Evolutionary conservation across 2,888 invertebrate genomes (phyloP).

Genomic region (Melinopterus prodromus): DNA sequence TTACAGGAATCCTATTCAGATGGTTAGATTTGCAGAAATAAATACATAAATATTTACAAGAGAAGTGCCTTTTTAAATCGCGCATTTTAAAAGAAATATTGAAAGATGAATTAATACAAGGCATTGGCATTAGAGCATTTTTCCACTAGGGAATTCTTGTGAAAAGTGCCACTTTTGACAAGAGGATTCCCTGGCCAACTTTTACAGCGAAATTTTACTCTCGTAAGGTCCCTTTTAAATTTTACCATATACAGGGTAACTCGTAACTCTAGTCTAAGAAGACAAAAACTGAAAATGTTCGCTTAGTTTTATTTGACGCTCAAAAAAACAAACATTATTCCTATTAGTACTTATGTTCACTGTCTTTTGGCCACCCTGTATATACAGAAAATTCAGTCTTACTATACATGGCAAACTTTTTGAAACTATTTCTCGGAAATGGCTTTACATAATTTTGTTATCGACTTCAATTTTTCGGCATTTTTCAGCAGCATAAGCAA

Average conservation of each 20-base stretch:
- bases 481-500: background rate
- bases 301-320: background rate
- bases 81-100: background rate
- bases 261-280: background rate
- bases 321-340: background rate
- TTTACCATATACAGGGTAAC: conserved; percentile 4
- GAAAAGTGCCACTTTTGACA: no score
- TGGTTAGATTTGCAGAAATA: background rate
- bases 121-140: background rate
- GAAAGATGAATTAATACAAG: background rate
- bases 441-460: background rate
- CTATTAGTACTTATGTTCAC: background rate
- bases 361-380: background rate
- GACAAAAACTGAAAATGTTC: background rate
- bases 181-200: background rate
- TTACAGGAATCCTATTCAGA: background rate
- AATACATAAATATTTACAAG: background rate
- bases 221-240: background rate
- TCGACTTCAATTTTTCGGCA: background rate
- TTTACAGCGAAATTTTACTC: background rate
- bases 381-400: background rate
- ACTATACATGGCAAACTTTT: background rate
- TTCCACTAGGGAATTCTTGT: no score
- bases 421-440: background rate
- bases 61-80: background rate